Evolutionary conservation across 2,113 vertebrate genomes (phyloP), one percentile per base, ranked within the genome.

Genomic region (Theristicus caerulescens): DNA sequence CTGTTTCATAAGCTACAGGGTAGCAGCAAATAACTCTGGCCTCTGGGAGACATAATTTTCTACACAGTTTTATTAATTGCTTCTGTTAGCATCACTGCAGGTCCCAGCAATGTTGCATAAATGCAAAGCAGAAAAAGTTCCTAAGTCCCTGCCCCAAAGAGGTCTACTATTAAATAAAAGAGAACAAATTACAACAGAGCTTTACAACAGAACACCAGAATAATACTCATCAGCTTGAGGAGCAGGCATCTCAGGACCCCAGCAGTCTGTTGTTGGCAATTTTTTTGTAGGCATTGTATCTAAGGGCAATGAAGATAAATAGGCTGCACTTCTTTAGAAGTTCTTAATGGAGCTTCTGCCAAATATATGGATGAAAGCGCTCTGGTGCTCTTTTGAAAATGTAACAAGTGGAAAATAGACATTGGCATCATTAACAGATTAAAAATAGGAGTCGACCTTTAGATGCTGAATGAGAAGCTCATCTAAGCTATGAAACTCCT

Each of bases 401-500:
- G 34, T 90, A 95, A 76, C 78, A 88, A 96, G 87, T 94, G 87
- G 81, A 93, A 96, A 96, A 93, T 90, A 93, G 84, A 95, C 58
- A 70, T 34, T 52, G 40, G 36, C 69, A 83, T 93, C 81, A 72
- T 94, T 87, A 95, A 65, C 70, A 84, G 62, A 64, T 91, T 96
- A 91, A 94, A 94, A 96, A 95, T 80, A 94, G 76, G 15, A 94
- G 47, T 90, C 2, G 21, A n/a, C 57, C 65, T 94, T 93, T 93
- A 94, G 47, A 36, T 71, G 55, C 66, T 89, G 87, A 89, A 87
- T 87, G 47, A 87, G 65, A 78, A 89, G 49, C 52, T 82, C 52
- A 70, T 59, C 49, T 72, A 88, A 92, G 4, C 66, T 42, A 66
- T 49, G 66, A 93, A 80, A 57, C 15, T 71, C 29, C 49, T 76